These are phyloP conservation scores for Coracias cyanogaster DNA, from an alignment of 2,797 vertebrate species.

Conservation along the genomic window DNA sequence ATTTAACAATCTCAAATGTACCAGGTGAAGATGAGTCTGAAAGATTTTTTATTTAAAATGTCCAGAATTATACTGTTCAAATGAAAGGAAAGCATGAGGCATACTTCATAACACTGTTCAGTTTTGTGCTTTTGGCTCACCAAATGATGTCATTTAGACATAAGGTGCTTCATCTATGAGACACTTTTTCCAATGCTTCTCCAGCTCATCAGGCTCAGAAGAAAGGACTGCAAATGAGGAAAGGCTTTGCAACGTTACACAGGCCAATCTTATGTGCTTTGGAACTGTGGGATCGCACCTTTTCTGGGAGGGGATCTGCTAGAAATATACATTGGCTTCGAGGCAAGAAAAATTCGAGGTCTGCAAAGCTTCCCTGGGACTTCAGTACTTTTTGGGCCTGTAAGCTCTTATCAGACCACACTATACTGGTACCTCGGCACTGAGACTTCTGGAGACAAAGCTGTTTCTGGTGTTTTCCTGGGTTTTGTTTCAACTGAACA, in stretches of 20 bases:
- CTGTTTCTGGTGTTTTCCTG: not conserved
- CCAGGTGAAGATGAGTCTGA: not conserved
- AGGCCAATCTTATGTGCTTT: not conserved
- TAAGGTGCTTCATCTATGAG: not conserved
- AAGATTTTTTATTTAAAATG: not conserved
- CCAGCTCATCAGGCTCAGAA: not conserved
- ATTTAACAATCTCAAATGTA: not conserved
- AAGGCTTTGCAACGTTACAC: not conserved
- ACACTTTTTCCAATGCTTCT: not conserved
- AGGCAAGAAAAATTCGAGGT: not conserved
- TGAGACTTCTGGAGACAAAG: not conserved
- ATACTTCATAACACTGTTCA: not conserved
- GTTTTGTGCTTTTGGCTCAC: not conserved
- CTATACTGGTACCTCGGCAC: rapidly evolving
- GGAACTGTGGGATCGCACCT: not conserved
- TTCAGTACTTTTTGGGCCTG: not conserved
- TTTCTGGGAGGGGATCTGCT: not conserved
- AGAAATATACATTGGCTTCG: not conserved
- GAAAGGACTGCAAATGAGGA: not conserved
- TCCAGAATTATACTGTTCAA: not conserved
- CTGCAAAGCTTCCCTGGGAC: not conserved
- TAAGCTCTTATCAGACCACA: no score
- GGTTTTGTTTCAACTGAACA: not conserved
- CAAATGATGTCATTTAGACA: not conserved
- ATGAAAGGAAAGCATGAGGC: not conserved